Base-by-base conservation (phyloP, 2,888 invertebrate species). In the Podabrus alpinus region DNA sequence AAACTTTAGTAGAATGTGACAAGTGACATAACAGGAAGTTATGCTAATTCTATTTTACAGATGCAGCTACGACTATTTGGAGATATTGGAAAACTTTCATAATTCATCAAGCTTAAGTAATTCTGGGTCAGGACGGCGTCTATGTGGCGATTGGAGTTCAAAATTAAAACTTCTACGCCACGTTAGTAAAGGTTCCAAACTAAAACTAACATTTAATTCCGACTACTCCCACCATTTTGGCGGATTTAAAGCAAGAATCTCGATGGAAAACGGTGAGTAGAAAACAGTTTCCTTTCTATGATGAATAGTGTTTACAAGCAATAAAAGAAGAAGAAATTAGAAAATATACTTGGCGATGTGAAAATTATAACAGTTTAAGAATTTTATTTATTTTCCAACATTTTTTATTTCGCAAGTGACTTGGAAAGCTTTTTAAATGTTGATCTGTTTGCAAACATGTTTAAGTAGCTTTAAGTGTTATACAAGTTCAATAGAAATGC, bases 121-220 rank as follows among this genome's bases (percentile, higher is more conserved):
- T 79, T 73, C 73, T 68, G 59, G 78, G 76, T 72, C 80, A 66
- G 72, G 72, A 59, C 73, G 89, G 9, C 89, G 92, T 0, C 87
- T 92, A 9, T 95, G 95, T 85, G 95, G 95, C 13, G 94, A 95
- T 86, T 95, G 94, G 94, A 93, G 92, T 81, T 91, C 92, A 24
- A 92, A 92, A 83, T 88, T 95, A 73, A 95, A 95, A 85, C 88
- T 94, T 17, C 87, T 95, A 68, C 90, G 92, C 25, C 89, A 93
- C 88, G 91, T 92, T 73, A 92, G 93, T 17, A 84, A 87, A 2
- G 89, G 90, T 1, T 91, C 92, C 68, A 88, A 89, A 77, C 86
- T 95, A 74, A 88, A 90, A n/a, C 85, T 95, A 69, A 89, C 91
- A 70, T 95, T 95, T 87, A 89, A 90, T 59, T 92, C 94, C 0